These are phyloP conservation scores for Lanius ludovicianus DNA, from an alignment of 2,113 vertebrate genomes.

Conservation along the genomic window DNA sequence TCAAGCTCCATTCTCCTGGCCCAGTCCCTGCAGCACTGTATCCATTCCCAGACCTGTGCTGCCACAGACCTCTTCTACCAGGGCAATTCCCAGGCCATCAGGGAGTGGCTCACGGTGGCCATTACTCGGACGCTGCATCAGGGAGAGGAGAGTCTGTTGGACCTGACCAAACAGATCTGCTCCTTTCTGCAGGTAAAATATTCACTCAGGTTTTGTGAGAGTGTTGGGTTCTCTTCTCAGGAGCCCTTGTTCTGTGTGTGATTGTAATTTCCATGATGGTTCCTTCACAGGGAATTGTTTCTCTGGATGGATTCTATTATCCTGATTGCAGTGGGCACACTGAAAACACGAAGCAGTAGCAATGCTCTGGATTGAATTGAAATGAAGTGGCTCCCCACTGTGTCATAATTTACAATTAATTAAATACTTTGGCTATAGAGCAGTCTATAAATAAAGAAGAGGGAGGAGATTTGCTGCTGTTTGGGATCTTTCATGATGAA, in stretches of 20 bases:
- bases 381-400: neutral
- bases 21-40: slow-evolving; percentile 91
- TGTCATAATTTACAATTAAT: neutral
- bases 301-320: neutral
- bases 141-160: slow-evolving; percentile 92
- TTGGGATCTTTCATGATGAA: neutral
- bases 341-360: neutral
- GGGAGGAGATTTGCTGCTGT: neutral
- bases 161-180: slow-evolving; percentile 95
- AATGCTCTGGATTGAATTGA: neutral
- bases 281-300: neutral
- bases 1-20: slow-evolving; percentile 91
- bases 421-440: neutral
- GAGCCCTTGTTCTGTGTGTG: neutral
- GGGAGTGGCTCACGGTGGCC: slow-evolving; percentile 93
- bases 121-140: slow-evolving; percentile 94
- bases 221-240: neutral
- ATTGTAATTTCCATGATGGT: neutral
- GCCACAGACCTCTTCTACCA: slow-evolving; percentile 97
- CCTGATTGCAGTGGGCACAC: neutral
- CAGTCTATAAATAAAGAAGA: neutral
- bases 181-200: slow-evolving; percentile 89
- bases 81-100: slow-evolving; percentile 86
- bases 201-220: neutral
- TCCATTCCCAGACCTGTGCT: slow-evolving; percentile 91